Base-by-base conservation (phyloP, 2,113 vertebrate genomes). In the Sebastes fasciatus region DNA sequence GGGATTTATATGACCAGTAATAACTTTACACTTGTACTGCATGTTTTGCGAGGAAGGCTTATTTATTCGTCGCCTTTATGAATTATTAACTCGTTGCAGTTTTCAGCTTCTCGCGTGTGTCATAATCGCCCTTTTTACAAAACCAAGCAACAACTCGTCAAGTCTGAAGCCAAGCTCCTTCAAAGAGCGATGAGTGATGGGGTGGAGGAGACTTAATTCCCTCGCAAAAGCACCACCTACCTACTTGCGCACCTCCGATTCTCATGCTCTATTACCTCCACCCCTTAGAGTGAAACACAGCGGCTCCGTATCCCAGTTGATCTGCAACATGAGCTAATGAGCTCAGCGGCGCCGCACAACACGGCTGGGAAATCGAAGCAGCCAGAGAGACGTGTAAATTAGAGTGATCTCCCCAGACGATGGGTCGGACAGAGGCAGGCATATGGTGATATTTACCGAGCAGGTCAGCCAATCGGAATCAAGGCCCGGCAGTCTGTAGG, bases 301-400 rank as follows among this genome's bases (percentile, higher is more conserved):
- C 63, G 21, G 74, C 77, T 62, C 46, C 16, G 58, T 77, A 87
- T 88, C 86, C 88, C 73, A 58, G 69, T 77, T 89, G 87, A 94
- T 92, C 88, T 88, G 92, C 89, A 84, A 85, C 85, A 84, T 34
- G 61, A 83, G 92, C 77, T 95, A 95, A 95, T 94, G 90, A 94
- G 88, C 88, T 88, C 78, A 49, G 86, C 40, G 57, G 77, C 78
- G 45, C 66, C 19, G 54, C 55, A 82, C 73, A 90, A 77, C 91
- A 89, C 79, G 46, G 66, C 66, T n/a, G 67, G 85, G 85, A 90
- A 90, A 93, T 91, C 86, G 87, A 92, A 92, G 52, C 64, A 77
- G 79, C 82, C 52, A 71, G 73, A 86, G 74, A 87, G 83, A 86
- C 10, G 82, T 81, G 80, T 79, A 91, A 91, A 91, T 94, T 85